Evolutionary conservation across 2,888 invertebrate genomes (phyloP).

Genomic region (Pseudeuparius sepicola): DNA sequence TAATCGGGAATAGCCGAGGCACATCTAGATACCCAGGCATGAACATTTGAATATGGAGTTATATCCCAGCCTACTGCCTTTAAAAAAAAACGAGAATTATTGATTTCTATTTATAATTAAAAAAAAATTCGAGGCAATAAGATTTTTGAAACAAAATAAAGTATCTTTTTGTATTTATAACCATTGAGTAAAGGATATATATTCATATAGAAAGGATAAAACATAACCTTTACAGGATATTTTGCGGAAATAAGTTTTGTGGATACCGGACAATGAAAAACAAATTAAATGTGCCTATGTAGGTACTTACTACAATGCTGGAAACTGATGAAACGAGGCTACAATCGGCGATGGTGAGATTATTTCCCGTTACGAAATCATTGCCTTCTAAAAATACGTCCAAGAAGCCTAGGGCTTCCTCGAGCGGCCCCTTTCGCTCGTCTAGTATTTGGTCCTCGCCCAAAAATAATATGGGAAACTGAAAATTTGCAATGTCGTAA

Average conservation of each 20-base stretch:
- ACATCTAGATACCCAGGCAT: conserved; percentile 50
- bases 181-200: no score
- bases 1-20: conserved; percentile 46
- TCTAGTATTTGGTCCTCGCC: conserved; percentile 48
- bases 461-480: conserved; percentile 52
- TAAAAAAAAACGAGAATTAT: conserved; percentile 28
- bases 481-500: conserved; percentile 17
- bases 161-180: no score
- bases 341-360: conserved; percentile 55
- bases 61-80: conserved; percentile 52
- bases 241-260: no score
- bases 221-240: no score
- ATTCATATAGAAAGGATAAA: no score
- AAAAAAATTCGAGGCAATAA: no score
- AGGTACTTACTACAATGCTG: conserved; percentile 47
- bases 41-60: conserved; percentile 45
- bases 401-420: conserved; percentile 49
- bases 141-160: no score
- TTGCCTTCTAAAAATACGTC: conserved; percentile 48
- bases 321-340: conserved; percentile 47
- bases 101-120: no score
- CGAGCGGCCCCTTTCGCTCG: conserved; percentile 44
- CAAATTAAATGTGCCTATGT: no score
- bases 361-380: conserved; percentile 52
- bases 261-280: no score